Base-by-base conservation (phyloP, 2,888 invertebrate genomes). In the Drosophila demipolita region DNA sequence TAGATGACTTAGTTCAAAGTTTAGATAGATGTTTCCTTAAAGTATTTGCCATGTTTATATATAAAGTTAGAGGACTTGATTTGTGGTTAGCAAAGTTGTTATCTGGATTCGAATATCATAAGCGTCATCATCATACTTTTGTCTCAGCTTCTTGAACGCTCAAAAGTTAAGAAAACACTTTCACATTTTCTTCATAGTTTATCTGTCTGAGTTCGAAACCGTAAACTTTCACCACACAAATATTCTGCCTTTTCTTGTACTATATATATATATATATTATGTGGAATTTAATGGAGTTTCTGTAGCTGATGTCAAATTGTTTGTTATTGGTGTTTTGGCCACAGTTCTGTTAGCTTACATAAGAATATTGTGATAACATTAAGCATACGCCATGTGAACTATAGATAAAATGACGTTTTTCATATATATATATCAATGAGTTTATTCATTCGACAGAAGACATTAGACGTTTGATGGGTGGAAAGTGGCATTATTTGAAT, bases 111-210 rank as follows among this genome's bases (percentile, higher is more conserved):
- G 20, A 82, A 65, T 75, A 73, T 81, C 84, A 75, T 69, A 69
- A 61, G 50, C 74, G 73, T 59, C 79, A 77, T 79, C 83, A 87
- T 80, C 85, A 77, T 88, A 86, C 83, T 76, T 75, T 64, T 66
- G 77, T 75, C 61, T 53, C 9, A 74, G 81, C 89, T 86, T 83
- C 86, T 85, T 87, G 81, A 83, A 78, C 61, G 67, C 81, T 75
- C 59, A 64, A 81, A 85, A 83, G 83, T 88, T 81, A 78, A 73
- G 79, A 81, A 54, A 66, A 66, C 83, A 80, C 81, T 86, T 83
- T 64, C 75, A 79, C 71, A 61, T 88, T 83, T 58, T 63, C 62
- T 65, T 81, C 86, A 71, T 81, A 83, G 86, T 88, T 88, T 80
- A 55, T 66, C 55, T 20, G 29, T 29, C 42, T 4, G 20, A 54